These are phyloP conservation scores for Pristionchus arcanus DNA, from an alignment of 2,888 invertebrate genomes.

Conservation along the genomic window DNA sequence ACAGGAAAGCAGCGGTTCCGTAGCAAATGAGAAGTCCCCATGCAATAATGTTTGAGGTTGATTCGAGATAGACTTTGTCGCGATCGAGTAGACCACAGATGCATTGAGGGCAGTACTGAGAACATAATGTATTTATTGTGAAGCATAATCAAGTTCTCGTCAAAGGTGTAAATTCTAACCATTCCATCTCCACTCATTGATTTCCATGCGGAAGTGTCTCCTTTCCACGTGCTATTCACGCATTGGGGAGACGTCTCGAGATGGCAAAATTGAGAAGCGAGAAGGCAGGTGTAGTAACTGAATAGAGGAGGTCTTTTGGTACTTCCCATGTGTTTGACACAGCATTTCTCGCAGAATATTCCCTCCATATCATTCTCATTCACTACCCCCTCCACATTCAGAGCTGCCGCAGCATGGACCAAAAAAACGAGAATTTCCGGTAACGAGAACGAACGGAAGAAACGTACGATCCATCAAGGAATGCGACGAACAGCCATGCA, in stretches of 20 bases:
- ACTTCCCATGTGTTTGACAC: too few relatives aligned
- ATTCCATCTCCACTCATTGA: constrained; percentile 63
- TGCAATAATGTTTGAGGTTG: constrained; percentile 72
- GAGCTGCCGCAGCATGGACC: too few relatives aligned
- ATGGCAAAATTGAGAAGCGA: constrained; percentile 68
- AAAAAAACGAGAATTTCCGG: too few relatives aligned
- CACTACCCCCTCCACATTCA: too few relatives aligned
- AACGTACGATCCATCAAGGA: constrained; percentile 70
- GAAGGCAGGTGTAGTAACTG: constrained; percentile 71
- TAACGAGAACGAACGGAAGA: too few relatives aligned
- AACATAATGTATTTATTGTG: not conserved
- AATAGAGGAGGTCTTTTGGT: not conserved
- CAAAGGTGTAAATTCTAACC: constrained; percentile 59
- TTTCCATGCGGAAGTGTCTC: constrained; percentile 59
- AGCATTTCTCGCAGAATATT: too few relatives aligned
- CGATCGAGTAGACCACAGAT: constrained; percentile 67
- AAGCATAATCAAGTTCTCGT: too few relatives aligned
- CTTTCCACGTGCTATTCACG: constrained; percentile 61
- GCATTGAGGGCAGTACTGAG: constrained; percentile 71
- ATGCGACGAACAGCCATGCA: constrained; percentile 75
- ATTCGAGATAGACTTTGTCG: constrained; percentile 67
- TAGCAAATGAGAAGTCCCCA: constrained; percentile 67
- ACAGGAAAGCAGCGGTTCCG: constrained; percentile 65
- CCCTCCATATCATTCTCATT: too few relatives aligned
- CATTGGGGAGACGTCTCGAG: constrained; percentile 62